Evolutionary conservation across 1,140 invertebrate species (phyloP), one percentile per base, ranked within the genome.

Genomic region (Heliconius hewitsoni): DNA sequence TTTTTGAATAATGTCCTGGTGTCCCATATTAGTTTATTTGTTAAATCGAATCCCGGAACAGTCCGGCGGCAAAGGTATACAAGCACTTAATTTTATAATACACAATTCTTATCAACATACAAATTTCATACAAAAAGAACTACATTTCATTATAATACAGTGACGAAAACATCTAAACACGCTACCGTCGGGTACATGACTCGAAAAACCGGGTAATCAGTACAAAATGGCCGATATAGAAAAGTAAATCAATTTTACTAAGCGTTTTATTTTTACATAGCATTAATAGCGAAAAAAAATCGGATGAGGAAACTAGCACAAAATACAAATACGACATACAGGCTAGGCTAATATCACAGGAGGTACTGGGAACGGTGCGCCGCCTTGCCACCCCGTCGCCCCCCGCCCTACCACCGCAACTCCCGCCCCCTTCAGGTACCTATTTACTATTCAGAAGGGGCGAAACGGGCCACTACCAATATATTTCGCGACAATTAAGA

Each of bases 311-410:
- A 94, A 93, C 90, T 94, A 94, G 91, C 91, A 94, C 90, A 78
- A 78, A 77, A 81, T 81, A 81, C 80, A 89, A 91, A 93, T 91
- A 94, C 91, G 89, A 93, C 91, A 93, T 91, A 92, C 86, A 93
- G 90, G 88, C 91, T 94, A 93, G 91, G 90, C 92, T 94, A 94
- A 94, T 94, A 94, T 94, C 92, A 93, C 91, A 94, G 92, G 89
- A 94, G 80, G 91, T 93, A 87, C 92, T 91, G 91, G 91, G 92
- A 94, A 94, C 92, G 90, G 89, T 83, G 82, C 87, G 84, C 83
- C 82, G 80, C 52, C 71, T 79, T 72, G 52, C 73, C 71, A 78
- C 79, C 83, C 78, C 71, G 57, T 81, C 46, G 57, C 76, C 74
- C 73, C 78, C 27, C 78, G n/a, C 84, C 73, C 66, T 74, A 23